A percentile compares a stretch with the other conserved stretches of the same genome.
phyloP scores from a whole-genome alignment of 1,140 invertebrate species.

The Apis dorsata region DNA sequence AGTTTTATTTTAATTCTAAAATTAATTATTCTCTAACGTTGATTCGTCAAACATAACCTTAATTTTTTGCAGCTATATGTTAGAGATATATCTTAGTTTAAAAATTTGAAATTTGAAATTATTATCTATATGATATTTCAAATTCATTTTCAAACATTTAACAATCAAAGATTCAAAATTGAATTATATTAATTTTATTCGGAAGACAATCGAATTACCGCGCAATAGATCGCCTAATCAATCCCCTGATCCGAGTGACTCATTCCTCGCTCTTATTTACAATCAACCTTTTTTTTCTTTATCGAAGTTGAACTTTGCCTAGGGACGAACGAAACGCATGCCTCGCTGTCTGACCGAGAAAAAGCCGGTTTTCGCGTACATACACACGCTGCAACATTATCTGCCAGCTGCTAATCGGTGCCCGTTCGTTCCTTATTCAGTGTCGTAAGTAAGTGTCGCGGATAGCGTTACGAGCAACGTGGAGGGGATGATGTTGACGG shows the following conservation, averaged over 20 bases:
- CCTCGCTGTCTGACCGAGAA: background rate
- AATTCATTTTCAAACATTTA: too few species aligned
- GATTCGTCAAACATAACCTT: too few species aligned
- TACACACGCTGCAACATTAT: slow-evolving; percentile 48
- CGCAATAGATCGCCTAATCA: too few species aligned
- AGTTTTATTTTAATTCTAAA: too few species aligned
- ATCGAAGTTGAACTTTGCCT: slow-evolving; percentile 7
- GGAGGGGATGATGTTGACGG: slow-evolving; percentile 32
- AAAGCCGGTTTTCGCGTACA: slow-evolving; percentile 38
- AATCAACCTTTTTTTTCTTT: background rate
- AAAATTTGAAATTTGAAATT: too few species aligned
- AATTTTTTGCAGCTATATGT: too few species aligned
- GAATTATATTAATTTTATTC: too few species aligned
- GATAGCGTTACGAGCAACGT: slow-evolving; percentile 4
- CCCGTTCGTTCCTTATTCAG: slow-evolving; percentile 54
- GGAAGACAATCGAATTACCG: too few species aligned
- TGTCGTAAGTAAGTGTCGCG: slow-evolving; percentile 43
- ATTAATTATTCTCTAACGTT: too few species aligned
- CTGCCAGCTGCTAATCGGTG: slow-evolving; percentile 55
- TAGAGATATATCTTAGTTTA: too few species aligned
- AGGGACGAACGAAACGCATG: slow-evolving; percentile 11
- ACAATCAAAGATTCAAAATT: too few species aligned
- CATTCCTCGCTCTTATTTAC: background rate
- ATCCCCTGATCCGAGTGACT: background rate
- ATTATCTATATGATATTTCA: too few species aligned